Conservation (phyloP, 1,140 invertebrate species). For the Drosophila teissieri region DNA sequence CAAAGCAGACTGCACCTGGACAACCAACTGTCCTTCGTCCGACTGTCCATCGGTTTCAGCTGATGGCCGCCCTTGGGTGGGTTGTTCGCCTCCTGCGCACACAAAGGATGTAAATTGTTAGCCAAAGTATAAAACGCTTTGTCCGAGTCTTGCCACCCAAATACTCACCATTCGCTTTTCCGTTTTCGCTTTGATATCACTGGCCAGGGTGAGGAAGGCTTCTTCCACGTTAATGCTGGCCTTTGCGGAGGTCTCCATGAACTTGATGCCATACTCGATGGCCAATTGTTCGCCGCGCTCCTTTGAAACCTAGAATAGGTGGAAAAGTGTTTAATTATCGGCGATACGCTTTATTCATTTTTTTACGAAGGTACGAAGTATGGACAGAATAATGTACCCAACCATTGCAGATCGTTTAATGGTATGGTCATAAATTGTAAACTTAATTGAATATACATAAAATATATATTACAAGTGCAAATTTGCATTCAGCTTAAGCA, state of each 20-base stretch:
- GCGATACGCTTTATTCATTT: not conserved
- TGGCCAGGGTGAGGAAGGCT: conserved; percentile 96
- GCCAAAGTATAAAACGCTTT: conserved; percentile 1
- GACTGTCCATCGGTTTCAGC: conserved; percentile 88
- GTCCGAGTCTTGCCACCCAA: not conserved
- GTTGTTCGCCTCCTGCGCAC: conserved; percentile 90
- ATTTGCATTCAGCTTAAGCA: no score
- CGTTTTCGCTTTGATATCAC: conserved; percentile 97
- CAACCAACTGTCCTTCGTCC: conserved; percentile 90
- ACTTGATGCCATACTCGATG: conserved; percentile 96
- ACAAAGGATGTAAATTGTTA: conserved; percentile 16
- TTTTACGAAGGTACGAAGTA: no score
- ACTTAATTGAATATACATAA: no score
- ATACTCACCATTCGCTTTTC: conserved; percentile 96
- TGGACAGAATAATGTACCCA: no score
- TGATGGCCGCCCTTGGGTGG: conserved; percentile 91
- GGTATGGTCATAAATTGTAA: no score
- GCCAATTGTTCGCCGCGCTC: conserved; percentile 91
- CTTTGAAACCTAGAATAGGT: conserved; percentile 86
- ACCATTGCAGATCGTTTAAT: no score
- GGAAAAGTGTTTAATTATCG: not conserved
- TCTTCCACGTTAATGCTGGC: conserved; percentile 96
- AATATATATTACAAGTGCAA: no score
- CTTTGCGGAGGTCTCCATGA: conserved; percentile 97
- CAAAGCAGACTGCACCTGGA: conserved; percentile 90